Base-by-base conservation (phyloP, 2,888 invertebrate species). In the Tolmerus cingulatus region DNA sequence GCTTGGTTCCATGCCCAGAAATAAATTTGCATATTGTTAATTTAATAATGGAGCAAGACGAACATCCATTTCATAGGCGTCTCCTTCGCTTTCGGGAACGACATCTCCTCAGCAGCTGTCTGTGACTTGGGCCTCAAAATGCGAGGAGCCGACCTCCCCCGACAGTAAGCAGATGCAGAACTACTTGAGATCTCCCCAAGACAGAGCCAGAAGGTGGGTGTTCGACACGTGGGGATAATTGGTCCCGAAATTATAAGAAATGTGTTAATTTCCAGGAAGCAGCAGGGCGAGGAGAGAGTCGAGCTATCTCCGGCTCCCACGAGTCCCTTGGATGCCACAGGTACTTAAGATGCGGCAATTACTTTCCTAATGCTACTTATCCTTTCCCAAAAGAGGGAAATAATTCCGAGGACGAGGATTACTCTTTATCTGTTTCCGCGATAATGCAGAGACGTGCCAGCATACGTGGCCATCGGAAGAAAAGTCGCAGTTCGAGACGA, bases 391-490 rank as follows among this genome's bases (percentile, higher is more conserved):
- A 57, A 84, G 84, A 84, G 74, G 92, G 90, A 77, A 94, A 94
- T 79, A 94, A 93, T 12, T 95, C 95, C 1, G 97, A 96, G 89
- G 97, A 97, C 89, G 97, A 97, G 90, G 97, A 97, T 91, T 97
- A 97, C 91, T 97, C 97, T 0, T 95, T 95, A 9, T 97, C 97
- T 90, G 95, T 97, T 87, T 97, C 96, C 90, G 97, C 96, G 2
- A 97, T 97, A 90, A 94, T 97, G 90, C 96, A 96, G 91, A 94
- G 97, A 87, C 94, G 96, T 86, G 96, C 96, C 84, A 97, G 96
- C 89, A 94, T 95, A 43, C 94, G 96, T 86, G 94, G 95, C 77
- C 95, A 95, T 5, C 94, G 95, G 86, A 92, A 91, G 89, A 92
- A 92, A 89, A 95, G 96, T 37, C 94, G 94, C 86, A 94, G 94